Percentiles rank a stretch among this genome's conserved stretches.
phyloP scores from a whole-genome alignment of 2,797 vertebrate genomes.

The Echiichthys vipera region DNA sequence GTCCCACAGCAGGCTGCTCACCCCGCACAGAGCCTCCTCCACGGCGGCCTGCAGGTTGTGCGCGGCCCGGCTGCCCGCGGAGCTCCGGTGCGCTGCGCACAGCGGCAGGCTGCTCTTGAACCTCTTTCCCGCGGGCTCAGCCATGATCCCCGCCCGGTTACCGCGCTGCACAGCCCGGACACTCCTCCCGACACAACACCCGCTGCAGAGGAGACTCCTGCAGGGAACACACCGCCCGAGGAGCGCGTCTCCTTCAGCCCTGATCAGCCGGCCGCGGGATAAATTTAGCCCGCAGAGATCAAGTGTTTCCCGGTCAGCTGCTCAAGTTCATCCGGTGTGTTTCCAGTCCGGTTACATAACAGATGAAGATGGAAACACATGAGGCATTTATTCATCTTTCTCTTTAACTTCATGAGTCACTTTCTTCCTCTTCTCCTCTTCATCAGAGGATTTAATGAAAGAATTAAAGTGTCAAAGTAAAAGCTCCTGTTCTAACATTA shows the following conservation, averaged over 20 bases:
- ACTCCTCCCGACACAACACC: not conserved
- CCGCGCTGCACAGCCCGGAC: not conserved
- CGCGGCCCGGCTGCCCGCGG: constrained; percentile 55
- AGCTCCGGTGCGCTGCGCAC: constrained; percentile 72
- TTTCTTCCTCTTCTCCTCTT: no score
- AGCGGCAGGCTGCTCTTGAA: constrained; percentile 74
- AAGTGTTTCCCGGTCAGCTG: constrained; percentile 63
- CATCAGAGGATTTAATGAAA: no score
- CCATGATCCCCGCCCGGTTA: constrained; percentile 49
- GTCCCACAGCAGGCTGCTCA: constrained; percentile 44
- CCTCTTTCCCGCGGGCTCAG: constrained; percentile 81
- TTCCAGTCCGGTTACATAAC: constrained; percentile 3
- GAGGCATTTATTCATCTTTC: no score
- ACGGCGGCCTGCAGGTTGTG: constrained; percentile 78
- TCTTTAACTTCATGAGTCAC: no score
- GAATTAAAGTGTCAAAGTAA: no score
- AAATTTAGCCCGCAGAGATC: constrained; percentile 40
- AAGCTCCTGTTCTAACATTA: no score
- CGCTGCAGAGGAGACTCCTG: not conserved
- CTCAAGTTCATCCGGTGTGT: constrained; percentile 71
- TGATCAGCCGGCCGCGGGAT: constrained; percentile 5
- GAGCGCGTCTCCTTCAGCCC: not conserved
- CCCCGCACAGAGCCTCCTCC: constrained; percentile 76
- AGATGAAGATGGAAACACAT: not conserved
- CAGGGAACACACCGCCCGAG: not conserved